Conservation (phyloP, 2,888 invertebrate genomes). For the Tricholauxania praeusta region DNA sequence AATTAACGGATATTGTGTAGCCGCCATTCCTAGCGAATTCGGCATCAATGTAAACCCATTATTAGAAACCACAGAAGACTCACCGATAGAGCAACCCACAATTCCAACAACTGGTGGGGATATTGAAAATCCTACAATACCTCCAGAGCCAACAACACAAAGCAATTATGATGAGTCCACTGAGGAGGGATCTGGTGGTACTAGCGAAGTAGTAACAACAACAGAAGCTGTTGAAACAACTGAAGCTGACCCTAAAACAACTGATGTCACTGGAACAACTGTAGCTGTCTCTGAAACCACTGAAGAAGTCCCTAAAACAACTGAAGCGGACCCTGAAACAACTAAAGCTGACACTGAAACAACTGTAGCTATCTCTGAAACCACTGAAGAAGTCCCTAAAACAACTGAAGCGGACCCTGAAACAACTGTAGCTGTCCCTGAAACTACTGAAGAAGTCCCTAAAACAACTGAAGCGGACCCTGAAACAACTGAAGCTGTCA, state of each 20-base stretch:
- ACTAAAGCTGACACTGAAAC: constrained; percentile 15
- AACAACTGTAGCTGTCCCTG: constrained; percentile 7
- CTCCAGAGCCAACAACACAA: constrained; percentile 17
- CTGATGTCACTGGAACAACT: constrained; percentile 27
- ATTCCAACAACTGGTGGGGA: constrained; percentile 20
- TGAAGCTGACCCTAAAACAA: not conserved
- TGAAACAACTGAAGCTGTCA: not conserved
- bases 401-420: not conserved
- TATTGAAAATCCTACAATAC: constrained; percentile 31
- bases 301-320: constrained; percentile 26
- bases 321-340: constrained; percentile 31
- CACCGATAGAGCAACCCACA: not conserved
- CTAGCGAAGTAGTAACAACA: constrained; percentile 1
- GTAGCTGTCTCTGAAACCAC: constrained; percentile 8
- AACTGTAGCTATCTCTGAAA: constrained; percentile 21
- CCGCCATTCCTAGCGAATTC: not conserved
- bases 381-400: not conserved
- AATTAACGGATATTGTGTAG: constrained; percentile 45
- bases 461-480: constrained; percentile 5
- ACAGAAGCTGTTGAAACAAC: constrained; percentile 1
- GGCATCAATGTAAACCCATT: not conserved
- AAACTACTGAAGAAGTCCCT: constrained; percentile 15
- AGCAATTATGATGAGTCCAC: constrained; percentile 1
- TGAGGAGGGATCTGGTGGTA: constrained; percentile 7
- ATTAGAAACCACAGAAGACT: not conserved